A percentile compares a stretch with the other conserved stretches of the same genome.
phyloP scores from a whole-genome alignment of 2,113 vertebrate genomes.

The Scomber japonicus region DNA sequence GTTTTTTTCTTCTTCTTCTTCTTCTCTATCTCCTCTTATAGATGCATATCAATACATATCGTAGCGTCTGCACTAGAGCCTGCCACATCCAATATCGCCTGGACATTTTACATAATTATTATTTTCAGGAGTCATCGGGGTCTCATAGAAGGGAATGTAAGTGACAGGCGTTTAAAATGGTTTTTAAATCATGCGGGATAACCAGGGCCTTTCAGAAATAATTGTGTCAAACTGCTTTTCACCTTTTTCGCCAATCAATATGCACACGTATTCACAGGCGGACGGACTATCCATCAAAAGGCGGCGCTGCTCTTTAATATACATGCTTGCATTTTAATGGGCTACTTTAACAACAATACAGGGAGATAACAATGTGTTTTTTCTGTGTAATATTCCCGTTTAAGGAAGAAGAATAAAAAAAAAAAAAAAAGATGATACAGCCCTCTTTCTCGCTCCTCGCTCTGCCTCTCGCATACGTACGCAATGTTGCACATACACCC shows the following conservation, averaged over 20 bases:
- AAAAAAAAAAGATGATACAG: conserved; percentile 77
- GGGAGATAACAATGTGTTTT: conserved; percentile 80
- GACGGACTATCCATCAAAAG: conserved; percentile 83
- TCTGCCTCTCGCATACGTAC: background rate
- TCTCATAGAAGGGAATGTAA: conserved; percentile 85
- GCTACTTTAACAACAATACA: conserved; percentile 85
- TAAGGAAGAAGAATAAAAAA: conserved; percentile 16
- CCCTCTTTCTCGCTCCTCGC: conserved; percentile 61
- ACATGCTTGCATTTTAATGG: conserved; percentile 88
- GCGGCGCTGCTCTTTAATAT: conserved; percentile 86
- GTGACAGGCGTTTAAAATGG: conserved; percentile 87
- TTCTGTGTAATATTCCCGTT: conserved; percentile 76
- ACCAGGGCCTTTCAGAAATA: conserved; percentile 85
- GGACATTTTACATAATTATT: conserved; percentile 88
- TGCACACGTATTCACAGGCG: conserved; percentile 85
- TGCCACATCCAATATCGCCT: conserved; percentile 81
- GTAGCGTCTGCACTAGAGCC: conserved; percentile 63
- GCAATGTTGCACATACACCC: background rate
- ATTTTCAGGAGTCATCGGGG: conserved; percentile 84
- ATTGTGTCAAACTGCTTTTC: conserved; percentile 88
- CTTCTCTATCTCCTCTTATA: conserved; percentile 69
- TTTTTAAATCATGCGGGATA: conserved; percentile 85
- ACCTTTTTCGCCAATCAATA: conserved; percentile 88
- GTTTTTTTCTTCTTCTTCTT: conserved; percentile 48
- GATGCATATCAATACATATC: conserved; percentile 82